Evolutionary conservation across 2,797 vertebrate genomes (phyloP), one percentile per base, ranked within the genome.

Genomic region (Semotilus atromaculatus): DNA sequence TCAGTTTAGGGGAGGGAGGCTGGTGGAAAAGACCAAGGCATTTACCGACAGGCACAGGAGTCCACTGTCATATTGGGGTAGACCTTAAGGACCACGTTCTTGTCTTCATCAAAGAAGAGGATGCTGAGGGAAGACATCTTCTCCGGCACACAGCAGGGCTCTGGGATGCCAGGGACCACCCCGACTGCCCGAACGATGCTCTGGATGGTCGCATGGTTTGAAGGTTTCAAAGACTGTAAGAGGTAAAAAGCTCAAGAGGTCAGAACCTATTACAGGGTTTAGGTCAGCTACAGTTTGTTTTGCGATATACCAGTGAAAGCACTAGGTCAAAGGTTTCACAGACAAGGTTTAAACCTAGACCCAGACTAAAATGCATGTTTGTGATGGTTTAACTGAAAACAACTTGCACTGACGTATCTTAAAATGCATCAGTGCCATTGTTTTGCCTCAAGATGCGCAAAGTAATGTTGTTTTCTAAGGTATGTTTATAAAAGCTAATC

Each of bases 31-130:
- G 71, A 74, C 36, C 13, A 6, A 60, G 18, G 68, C 16, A 31
- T 31, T 96, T 97, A 99, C 96, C 97, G 96, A 91, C 98, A 99
- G 0, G 96, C 97, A 11, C 98, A 99, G 40, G 97, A 98, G 81
- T 99, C 97, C 79, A 98, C 98, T 83, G 96, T 98, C 98, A 99
- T 99, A 94, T 98, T 99, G 87, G 98, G 97, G 87, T 99, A 99
- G 23, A 98, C 97, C 89, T 99, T 99, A 73, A 99, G 96, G 80
- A 99, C 97, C 76, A 99, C 97, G 0, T 99, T 99, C 90, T 96
- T 97, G 91, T 99, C 97, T 91, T 99, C 97, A 0, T 99, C 98
- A 0, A 99, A 96, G 94, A 98, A 99, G 6, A 99, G 94, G 91
- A 99, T 98, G 86, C 97, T 99, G 88, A 99, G 97, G 0, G 98